These are phyloP conservation scores for Silurus asotus DNA, from an alignment of 2,113 vertebrate species.

Conservation along the genomic window DNA sequence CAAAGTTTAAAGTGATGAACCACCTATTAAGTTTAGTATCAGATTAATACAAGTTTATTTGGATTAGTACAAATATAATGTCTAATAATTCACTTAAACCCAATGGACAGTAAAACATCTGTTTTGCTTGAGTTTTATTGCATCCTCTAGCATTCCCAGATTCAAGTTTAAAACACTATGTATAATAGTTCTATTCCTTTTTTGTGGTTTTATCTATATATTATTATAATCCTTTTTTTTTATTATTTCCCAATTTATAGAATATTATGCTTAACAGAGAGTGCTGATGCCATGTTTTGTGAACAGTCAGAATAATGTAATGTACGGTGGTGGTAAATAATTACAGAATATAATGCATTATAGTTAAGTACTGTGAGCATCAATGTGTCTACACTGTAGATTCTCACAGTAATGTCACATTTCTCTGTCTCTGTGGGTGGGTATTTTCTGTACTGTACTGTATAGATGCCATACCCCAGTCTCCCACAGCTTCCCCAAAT, in stretches of 20 bases:
- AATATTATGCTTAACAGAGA: background rate
- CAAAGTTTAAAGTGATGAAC: too few relatives aligned
- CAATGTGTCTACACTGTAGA: background rate
- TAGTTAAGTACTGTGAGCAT: background rate
- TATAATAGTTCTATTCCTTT: background rate
- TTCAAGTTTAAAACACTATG: background rate
- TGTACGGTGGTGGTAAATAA: background rate
- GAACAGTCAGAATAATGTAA: background rate
- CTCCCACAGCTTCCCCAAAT: slow-evolving; percentile 7
- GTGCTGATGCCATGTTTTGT: background rate
- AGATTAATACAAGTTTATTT: background rate
- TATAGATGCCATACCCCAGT: background rate
- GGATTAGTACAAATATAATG: background rate
- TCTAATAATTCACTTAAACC: background rate
- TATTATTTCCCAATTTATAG: background rate
- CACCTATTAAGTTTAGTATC: background rate
- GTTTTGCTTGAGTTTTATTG: background rate
- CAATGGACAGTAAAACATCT: background rate
- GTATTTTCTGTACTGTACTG: background rate
- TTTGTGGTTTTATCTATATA: background rate
- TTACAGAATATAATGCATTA: background rate
- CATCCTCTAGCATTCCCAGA: background rate
- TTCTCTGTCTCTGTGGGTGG: background rate
- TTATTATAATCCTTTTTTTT: background rate
- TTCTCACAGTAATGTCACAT: background rate